Evolutionary conservation across 2,797 vertebrate genomes (phyloP).

Genomic region (Acrossocheilus wenchowensis): DNA sequence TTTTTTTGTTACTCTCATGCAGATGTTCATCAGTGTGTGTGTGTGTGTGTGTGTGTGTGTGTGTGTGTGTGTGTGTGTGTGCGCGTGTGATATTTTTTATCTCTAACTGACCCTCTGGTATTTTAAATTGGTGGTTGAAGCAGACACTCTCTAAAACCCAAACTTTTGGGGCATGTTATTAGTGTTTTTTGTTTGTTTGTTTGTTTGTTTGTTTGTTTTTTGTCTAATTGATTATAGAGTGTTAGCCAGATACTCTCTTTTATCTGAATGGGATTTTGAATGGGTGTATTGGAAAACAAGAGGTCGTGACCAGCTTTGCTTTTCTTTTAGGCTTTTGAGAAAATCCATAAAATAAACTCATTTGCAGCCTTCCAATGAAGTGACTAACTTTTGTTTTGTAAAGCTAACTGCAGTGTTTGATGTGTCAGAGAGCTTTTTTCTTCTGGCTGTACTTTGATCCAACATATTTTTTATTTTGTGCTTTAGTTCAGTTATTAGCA

Average conservation of each 20-base stretch:
- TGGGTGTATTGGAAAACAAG: neutral
- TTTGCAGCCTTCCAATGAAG: neutral
- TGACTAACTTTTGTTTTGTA: neutral
- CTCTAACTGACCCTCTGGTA: neutral
- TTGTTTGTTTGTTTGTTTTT: too few relatives aligned
- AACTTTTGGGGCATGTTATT: neutral
- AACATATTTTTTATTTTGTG: neutral
- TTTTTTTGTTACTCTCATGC: neutral
- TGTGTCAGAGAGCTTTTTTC: neutral
- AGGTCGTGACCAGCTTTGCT: neutral
- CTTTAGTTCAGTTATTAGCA: constrained; percentile 7
- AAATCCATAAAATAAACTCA: neutral
- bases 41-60: too few relatives aligned
- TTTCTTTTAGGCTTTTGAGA: neutral
- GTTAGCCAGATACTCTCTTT: neutral
- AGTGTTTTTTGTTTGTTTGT: neutral
- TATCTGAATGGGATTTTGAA: neutral
- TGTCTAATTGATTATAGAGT: neutral
- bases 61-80: neutral
- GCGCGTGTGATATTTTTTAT: neutral
- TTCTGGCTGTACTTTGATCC: neutral
- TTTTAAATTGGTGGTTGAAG: neutral
- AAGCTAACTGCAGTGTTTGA: neutral
- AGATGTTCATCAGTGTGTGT: neutral
- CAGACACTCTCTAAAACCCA: neutral